A percentile compares a stretch with the other conserved stretches of the same genome.
phyloP scores from a whole-genome alignment of 2,797 vertebrate species.

The Ciconia nigra region DNA sequence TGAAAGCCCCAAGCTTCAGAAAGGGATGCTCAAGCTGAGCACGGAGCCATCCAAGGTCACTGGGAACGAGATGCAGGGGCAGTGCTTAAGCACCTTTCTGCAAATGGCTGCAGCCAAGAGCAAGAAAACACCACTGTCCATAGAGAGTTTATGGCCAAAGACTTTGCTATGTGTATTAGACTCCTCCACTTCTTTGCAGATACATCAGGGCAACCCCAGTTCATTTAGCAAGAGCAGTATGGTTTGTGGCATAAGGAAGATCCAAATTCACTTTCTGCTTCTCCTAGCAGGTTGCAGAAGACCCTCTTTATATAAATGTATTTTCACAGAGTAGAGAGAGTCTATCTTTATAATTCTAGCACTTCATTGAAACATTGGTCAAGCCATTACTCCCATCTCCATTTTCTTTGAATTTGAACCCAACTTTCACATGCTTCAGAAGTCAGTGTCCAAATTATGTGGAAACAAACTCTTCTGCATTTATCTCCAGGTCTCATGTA shows the following conservation, averaged over 20 bases:
- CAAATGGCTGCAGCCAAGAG: neutral
- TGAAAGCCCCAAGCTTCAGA: neutral
- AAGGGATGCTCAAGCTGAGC: neutral
- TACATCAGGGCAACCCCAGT: neutral
- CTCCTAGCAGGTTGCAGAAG: neutral
- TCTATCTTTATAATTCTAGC: neutral
- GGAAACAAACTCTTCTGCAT: neutral
- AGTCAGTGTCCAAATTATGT: rapidly evolving
- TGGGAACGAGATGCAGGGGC: neutral
- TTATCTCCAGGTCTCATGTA: neutral
- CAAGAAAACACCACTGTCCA: neutral
- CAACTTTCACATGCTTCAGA: neutral
- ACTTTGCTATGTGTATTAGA: neutral
- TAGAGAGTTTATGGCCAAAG: neutral
- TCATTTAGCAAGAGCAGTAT: neutral
- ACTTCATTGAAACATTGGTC: neutral
- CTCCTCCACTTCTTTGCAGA: neutral
- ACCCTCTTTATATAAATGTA: neutral
- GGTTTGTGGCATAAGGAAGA: neutral
- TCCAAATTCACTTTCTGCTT: neutral
- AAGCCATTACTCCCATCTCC: neutral
- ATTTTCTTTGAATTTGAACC: neutral
- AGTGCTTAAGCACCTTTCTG: neutral
- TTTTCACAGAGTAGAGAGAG: neutral
- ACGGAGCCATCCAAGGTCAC: neutral